Evolutionary conservation across 1,140 invertebrate genomes (phyloP), one percentile per base, ranked within the genome.

Genomic region (Rhynchophorus ferrugineus): DNA sequence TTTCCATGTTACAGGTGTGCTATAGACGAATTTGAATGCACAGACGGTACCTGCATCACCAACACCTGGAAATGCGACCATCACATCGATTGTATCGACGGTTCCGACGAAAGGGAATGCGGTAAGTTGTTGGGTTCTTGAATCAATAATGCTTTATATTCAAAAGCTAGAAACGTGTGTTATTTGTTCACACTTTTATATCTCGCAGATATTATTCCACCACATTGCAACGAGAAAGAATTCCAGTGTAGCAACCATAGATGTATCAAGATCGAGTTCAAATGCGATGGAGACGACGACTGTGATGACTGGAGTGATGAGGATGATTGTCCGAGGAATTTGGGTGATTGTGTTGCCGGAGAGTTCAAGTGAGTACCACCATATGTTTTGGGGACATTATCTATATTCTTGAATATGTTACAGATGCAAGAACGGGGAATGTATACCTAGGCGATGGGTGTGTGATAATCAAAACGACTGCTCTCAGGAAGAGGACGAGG

Each of bases 221-320:
- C 75, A 2, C 65, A 67, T n/a, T 89, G 85, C 59, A 79, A 75
- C 6, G 79, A 82, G 46, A 78, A 78, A 7, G 83, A 88, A 66
- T 85, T 87, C 53, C 79, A 82, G 65, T 89, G 86, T 61, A 74
- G 75, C 7, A 77, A 75, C 39, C 74, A 75, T 11, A 77, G 75
- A 44, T 89, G 86, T 60, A 79, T 88, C 13, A 78, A 82, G 6
- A 77, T 79, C 56, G 78, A 83, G 19, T 86, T 89, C 56, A 79
- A 80, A 49, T 94, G 91, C 66, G 90, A 94, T 64, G 85, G 84
- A 0, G 85, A 91, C 60, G 87, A 93, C 64, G 89, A 94, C 65
- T 95, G 91, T 63, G 89, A 87, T 1, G 91, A 94, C 66, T 84
- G 82, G 74, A 89, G 84, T 47, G 85, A 88, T 58, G 85, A 89